Percentiles rank a stretch among this genome's conserved stretches.
Evolutionary conservation across 2,888 invertebrate species (phyloP).

Genomic region (Calameuta pallipes): DNA sequence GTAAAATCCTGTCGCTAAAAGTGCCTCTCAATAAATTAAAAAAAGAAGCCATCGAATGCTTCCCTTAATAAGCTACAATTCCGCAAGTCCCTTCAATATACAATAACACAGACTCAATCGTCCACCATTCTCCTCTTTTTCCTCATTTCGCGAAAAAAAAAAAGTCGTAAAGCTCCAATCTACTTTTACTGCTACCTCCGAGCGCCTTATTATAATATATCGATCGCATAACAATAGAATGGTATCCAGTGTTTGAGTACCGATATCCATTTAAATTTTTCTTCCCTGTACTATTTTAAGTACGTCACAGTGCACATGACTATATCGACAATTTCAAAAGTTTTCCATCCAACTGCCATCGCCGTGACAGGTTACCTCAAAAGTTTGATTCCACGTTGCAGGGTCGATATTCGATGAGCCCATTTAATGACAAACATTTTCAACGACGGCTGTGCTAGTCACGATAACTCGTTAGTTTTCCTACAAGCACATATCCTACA

Average conservation of each 20-base stretch:
- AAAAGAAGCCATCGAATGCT: not conserved
- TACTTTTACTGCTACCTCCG: not conserved
- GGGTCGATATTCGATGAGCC: not conserved
- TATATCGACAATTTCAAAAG: not conserved
- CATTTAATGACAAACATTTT: slow-evolving; percentile 20
- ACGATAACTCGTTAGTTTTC: slow-evolving; percentile 22
- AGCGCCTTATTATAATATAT: slow-evolving; percentile 4
- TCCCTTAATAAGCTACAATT: not conserved
- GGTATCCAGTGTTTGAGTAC: not conserved
- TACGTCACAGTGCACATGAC: not conserved
- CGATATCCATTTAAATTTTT: too few species aligned
- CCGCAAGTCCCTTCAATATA: not conserved
- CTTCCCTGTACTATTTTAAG: not conserved
- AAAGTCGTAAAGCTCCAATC: not conserved
- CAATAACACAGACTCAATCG: not conserved
- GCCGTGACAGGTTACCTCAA: not conserved
- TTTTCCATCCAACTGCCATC: not conserved
- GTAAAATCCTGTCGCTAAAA: slow-evolving; percentile 39
- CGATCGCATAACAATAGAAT: slow-evolving; percentile 3
- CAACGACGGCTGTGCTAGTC: slow-evolving; percentile 27
- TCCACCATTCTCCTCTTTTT: not conserved
- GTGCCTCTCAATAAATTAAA: slow-evolving; percentile 30
- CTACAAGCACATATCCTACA: slow-evolving; percentile 24
- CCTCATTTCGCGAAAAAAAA: not conserved
- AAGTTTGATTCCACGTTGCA: not conserved